Conservation (phyloP, 2,113 vertebrate genomes). For the Bufo bufo region DNA sequence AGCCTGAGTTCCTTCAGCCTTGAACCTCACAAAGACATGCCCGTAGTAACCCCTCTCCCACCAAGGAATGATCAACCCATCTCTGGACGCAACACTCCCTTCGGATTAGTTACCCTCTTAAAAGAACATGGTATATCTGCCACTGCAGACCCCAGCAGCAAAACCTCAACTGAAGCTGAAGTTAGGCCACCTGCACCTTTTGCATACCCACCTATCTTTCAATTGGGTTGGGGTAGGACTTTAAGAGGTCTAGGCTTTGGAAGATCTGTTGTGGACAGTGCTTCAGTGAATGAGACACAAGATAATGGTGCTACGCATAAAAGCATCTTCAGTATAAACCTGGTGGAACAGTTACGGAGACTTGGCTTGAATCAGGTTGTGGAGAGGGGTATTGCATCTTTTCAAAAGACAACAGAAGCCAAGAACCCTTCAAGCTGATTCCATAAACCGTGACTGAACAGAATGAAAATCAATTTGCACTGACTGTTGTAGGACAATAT, state of each 20-base stretch:
- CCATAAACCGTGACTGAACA: not conserved
- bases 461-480: not conserved
- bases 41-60: not conserved
- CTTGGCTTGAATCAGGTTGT: conserved; percentile 80
- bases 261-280: not conserved
- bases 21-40: conserved; percentile 16
- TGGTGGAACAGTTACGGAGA: conserved; percentile 78
- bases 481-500: not conserved
- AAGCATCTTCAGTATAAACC: conserved; percentile 77
- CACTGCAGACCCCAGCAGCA: conserved; percentile 9
- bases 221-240: not conserved
- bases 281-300: rapidly evolving
- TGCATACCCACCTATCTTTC: not conserved
- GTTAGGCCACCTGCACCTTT: not conserved
- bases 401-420: not conserved
- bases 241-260: conserved; percentile 6
- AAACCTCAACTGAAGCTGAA: not conserved
- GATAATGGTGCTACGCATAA: not conserved
- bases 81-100: conserved; percentile 19
- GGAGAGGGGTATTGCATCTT: conserved; percentile 68
- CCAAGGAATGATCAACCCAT: conserved; percentile 17
- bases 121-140: conserved; percentile 73
- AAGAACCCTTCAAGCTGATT: not conserved
- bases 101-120: conserved; percentile 63
- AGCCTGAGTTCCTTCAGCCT: conserved; percentile 66